Evolutionary conservation across 1,140 invertebrate genomes (phyloP), one percentile per base, ranked within the genome.

Genomic region (Drosophila pandora): DNA sequence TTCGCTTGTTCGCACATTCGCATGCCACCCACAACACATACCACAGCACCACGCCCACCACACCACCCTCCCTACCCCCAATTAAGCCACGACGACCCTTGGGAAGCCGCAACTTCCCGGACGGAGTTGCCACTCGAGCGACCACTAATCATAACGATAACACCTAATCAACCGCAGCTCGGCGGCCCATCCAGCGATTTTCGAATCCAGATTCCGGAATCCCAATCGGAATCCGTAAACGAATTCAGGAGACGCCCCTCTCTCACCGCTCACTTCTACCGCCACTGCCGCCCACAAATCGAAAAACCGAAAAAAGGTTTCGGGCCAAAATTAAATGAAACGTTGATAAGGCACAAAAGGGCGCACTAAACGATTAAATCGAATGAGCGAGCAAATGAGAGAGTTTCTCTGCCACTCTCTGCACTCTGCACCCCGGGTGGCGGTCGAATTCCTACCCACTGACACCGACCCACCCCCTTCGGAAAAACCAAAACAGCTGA

Each of bases 321-420:
- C 37, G 48, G 81, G 72, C 56, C 50, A 88, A 87, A 87, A 87
- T 87, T 82, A 87, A 87, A 87, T 88, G 82, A 87, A 87, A 87
- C 74, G 83, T 87, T 87, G 83, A 85, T 85, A 85, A 87, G 82
- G 83, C 83, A 79, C 82, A 85, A 85, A 85, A 85, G 82, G 82
- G 82, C 83, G 65, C 82, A 88, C 82, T 87, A 87, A 87, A 82
- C 82, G 82, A 82, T 87, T 88, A 87, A 87, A 87, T 87, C 75
- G 82, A 88, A 81, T 87, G 82, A 87, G 78, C 78, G 82, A 75
- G 57, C 82, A 87, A 87, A 87, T 88, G 82, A 87, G 82, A 82
- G 60, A 71, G 59, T 70, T 55, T 55, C 41, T 34, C 13, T 0
- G 37, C 7, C 13, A 32, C 10, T 53, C 28, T 32, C 28, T 6